These are phyloP conservation scores for Alauda arvensis DNA, from an alignment of 2,797 vertebrate species.

Conservation along the genomic window DNA sequence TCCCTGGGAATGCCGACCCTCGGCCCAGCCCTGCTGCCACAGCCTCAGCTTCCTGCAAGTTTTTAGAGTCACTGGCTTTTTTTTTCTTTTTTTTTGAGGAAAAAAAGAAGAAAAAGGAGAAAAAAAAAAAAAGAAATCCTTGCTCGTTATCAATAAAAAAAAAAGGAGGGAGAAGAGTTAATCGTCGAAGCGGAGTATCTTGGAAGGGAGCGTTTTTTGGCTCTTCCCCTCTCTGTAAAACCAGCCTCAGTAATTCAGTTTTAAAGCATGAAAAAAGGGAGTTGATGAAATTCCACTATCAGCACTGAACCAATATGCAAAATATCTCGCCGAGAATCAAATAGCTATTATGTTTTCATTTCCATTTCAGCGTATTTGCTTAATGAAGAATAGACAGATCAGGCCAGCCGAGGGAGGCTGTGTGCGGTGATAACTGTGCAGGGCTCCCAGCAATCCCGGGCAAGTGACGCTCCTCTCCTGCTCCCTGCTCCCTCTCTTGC, in stretches of 20 bases:
- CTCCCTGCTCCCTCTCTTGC: not conserved
- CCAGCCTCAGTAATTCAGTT: slow-evolving; percentile 90
- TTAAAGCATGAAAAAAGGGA: slow-evolving; percentile 94
- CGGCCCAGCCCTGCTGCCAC: fast-evolving
- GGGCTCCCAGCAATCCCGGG: slow-evolving; percentile 89
- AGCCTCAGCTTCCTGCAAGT: not conserved
- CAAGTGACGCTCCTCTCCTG: slow-evolving; percentile 77
- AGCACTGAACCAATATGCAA: slow-evolving; percentile 99
- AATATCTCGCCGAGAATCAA: slow-evolving; percentile 99
- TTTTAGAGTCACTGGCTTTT: not conserved
- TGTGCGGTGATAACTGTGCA: slow-evolving; percentile 91
- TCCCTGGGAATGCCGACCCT: not conserved
- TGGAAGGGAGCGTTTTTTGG: slow-evolving; percentile 75
- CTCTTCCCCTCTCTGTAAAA: slow-evolving; percentile 69
- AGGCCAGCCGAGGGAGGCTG: slow-evolving; percentile 91
- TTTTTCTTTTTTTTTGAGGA: not conserved
- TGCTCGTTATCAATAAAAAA: slow-evolving; percentile 73
- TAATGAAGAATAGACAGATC: slow-evolving; percentile 99
- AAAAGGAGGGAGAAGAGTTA: slow-evolving; percentile 76
- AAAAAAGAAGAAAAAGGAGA: slow-evolving; percentile 8
- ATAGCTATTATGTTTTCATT: slow-evolving; percentile 99
- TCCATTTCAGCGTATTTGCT: slow-evolving; percentile 97
- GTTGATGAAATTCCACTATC: slow-evolving; percentile 99
- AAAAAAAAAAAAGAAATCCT: slow-evolving; percentile 70
- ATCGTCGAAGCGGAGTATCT: slow-evolving; percentile 81